phyloP scores from a whole-genome alignment of 2,113 vertebrate genomes.

The Probosciger aterrimus region DNA sequence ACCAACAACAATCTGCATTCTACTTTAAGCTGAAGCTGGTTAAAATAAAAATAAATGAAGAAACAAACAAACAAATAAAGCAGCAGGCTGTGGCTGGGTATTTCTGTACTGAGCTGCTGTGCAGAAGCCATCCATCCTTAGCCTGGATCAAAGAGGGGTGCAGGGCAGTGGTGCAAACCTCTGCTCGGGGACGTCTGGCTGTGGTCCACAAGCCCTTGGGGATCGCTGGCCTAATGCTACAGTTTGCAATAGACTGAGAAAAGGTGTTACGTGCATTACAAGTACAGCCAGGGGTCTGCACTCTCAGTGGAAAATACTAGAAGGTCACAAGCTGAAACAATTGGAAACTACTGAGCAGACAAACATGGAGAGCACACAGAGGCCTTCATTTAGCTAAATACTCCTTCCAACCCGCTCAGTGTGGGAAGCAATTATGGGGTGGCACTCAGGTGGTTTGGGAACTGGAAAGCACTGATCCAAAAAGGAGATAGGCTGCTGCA shows the following conservation, averaged over 20 bases:
- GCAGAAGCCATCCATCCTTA: background rate
- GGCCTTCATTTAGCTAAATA: background rate
- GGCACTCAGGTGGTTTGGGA: background rate
- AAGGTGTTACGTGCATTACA: background rate
- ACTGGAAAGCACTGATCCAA: background rate
- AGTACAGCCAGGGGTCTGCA: background rate
- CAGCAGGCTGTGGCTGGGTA: rapidly evolving
- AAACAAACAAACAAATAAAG: background rate
- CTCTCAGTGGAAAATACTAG: background rate
- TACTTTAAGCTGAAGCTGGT: background rate
- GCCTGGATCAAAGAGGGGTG: background rate
- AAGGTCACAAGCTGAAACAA: background rate
- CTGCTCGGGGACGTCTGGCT: background rate
- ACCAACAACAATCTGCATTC: background rate
- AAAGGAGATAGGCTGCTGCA: background rate
- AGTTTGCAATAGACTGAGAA: background rate
- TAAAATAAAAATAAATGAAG: background rate
- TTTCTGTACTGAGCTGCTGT: background rate
- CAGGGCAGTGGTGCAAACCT: background rate
- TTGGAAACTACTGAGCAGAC: background rate
- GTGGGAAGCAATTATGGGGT: background rate
- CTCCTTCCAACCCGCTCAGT: rapidly evolving
- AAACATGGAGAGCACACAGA: background rate
- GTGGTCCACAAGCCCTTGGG: background rate
- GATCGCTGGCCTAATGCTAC: background rate